phyloP scores from a whole-genome alignment of 23 tunicate species.

The Ascidia mentula region DNA sequence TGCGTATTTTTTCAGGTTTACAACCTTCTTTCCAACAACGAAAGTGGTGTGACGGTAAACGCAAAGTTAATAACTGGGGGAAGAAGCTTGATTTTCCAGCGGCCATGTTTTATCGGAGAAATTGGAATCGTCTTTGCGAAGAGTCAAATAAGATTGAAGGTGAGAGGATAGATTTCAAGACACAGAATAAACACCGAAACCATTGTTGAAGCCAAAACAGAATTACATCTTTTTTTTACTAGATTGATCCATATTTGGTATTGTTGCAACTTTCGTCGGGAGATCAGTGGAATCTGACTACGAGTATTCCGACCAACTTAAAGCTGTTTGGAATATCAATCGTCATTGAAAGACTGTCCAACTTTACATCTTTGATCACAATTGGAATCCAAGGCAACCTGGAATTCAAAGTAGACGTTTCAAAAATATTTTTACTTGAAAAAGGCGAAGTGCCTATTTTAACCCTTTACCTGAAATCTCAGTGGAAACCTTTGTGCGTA shows the following conservation, averaged over 20 bases:
- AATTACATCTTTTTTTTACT: no score
- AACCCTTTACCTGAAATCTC: neutral
- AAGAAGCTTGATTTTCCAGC: neutral
- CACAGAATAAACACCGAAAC: no score
- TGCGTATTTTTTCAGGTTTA: conserved; percentile 13
- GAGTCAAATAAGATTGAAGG: no score
- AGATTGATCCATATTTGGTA: neutral
- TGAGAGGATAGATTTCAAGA: no score
- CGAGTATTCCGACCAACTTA: neutral
- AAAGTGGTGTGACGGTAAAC: conserved; percentile 40
- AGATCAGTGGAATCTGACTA: neutral
- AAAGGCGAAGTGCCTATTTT: neutral
- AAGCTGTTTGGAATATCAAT: neutral
- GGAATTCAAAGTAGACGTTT: neutral
- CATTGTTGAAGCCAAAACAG: no score
- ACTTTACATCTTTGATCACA: neutral
- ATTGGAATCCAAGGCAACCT: neutral
- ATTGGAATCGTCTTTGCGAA: conserved; percentile 25
- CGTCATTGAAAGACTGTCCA: neutral
- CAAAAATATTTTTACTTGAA: neutral
- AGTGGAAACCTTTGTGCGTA: neutral
- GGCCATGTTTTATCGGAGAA: conserved; percentile 20
- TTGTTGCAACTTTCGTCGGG: neutral
- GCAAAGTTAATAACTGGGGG: conserved; percentile 25
- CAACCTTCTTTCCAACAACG: conserved; percentile 41